These are phyloP conservation scores for Diabrotica balteata DNA, from an alignment of 2,888 invertebrate genomes.

Conservation along the genomic window DNA sequence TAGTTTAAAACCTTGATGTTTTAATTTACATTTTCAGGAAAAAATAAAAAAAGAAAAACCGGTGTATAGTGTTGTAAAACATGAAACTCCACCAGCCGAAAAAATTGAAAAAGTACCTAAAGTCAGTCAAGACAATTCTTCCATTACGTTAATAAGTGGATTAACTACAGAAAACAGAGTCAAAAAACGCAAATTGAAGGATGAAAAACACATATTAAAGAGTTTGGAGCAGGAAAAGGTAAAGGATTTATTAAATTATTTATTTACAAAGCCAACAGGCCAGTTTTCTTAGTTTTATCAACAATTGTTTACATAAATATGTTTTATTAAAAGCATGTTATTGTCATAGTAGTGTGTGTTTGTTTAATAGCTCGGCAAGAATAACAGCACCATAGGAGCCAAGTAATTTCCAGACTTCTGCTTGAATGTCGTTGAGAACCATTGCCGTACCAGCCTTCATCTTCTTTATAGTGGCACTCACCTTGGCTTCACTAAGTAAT, in stretches of 20 bases:
- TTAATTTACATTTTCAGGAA: constrained; percentile 2
- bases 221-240: constrained; percentile 48
- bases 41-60: constrained; percentile 6
- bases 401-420: too few species aligned
- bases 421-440: too few species aligned
- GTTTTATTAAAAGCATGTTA: too few species aligned
- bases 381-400: too few species aligned
- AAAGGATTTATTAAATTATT: background rate
- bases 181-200: constrained; percentile 49
- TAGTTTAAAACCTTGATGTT: background rate
- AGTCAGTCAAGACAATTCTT: constrained; percentile 28
- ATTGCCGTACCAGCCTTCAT: too few species aligned
- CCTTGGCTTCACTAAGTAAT: too few species aligned
- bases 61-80: constrained; percentile 5
- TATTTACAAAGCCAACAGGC: too few species aligned
- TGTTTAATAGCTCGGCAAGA: too few species aligned
- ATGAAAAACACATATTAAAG: constrained; percentile 44
- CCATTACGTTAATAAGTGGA: constrained; percentile 47
- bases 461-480: too few species aligned
- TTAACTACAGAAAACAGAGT: constrained; percentile 39
- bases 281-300: too few species aligned
- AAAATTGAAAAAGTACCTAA: constrained; percentile 19
- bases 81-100: constrained; percentile 11
- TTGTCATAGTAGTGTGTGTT: too few species aligned
- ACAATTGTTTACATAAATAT: too few species aligned